Evolutionary conservation across 1,140 invertebrate species (phyloP), one percentile per base, ranked within the genome.

Genomic region (Spodoptera frugiperda): DNA sequence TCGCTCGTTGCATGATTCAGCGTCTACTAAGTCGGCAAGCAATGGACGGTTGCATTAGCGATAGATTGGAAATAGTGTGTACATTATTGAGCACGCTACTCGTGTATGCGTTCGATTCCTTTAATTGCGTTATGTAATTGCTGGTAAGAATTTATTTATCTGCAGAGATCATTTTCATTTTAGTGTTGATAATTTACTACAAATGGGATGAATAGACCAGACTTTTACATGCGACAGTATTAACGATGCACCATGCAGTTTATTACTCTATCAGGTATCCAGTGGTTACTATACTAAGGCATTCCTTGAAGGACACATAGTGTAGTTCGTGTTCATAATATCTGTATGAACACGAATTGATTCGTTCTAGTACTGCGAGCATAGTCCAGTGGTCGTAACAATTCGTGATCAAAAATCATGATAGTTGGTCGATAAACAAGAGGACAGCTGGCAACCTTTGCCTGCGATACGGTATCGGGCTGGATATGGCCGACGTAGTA

Each of bases 41-140:
- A 61, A 74, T 33, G 55, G 10, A 61, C 44, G 6, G 8, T 3
- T 15, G 19, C 55, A 74, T 49, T 17, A 30, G 21, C 53, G n/a
- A 74, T 74, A 74, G 19, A 49, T 53, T 48, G 15, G 39, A 73
- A 44, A 73, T 61, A 61, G 61, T 57, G 30, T 33, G 33, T 44
- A 21, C 49, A n/a, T 73, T 73, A 49, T 74, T 61, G 21, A 74
- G 39, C 71, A 14, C 54, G 55, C 44, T 61, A 12, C 55, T 74
- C 61, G 17, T 74, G 71, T 73, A 61, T 73, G 54, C 70, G 46
- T 74, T 74, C 57, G 44, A 61, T 74, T 74, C 33, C 51, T 72
- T 46, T 74, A 74, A 61, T 74, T 48, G 44, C 55, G 44, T 74
- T 74, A 74, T 49, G 55, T 74, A 74, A 61, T 74, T 74, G 55